phyloP scores from a whole-genome alignment of 2,888 invertebrate species.

The Oegoconia quadripuncta region DNA sequence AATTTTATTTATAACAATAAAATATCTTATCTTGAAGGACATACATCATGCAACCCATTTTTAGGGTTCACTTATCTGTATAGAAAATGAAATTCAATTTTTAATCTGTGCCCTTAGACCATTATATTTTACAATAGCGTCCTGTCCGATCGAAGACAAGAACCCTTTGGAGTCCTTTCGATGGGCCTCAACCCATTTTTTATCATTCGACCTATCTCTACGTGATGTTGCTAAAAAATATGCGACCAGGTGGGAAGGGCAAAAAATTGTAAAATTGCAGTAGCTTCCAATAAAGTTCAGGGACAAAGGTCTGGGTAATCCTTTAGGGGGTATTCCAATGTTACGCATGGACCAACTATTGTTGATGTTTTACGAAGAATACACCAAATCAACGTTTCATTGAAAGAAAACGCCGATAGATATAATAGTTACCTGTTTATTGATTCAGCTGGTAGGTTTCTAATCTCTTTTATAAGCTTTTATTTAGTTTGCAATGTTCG shows the following conservation, averaged over 20 bases:
- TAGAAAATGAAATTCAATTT: slow-evolving; percentile 49
- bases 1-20: slow-evolving; percentile 33
- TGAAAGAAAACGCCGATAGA: no score
- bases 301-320: slow-evolving; percentile 41
- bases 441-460: no score
- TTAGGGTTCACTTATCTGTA: slow-evolving; percentile 31
- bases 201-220: slow-evolving; percentile 57
- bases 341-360: neutral
- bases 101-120: slow-evolving; percentile 54
- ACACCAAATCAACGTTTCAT: slow-evolving; percentile 31
- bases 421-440: no score
- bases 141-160: slow-evolving; percentile 27
- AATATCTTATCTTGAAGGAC: slow-evolving; percentile 47
- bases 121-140: slow-evolving; percentile 25
- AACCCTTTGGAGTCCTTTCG: slow-evolving; percentile 24
- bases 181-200: slow-evolving; percentile 46
- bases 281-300: slow-evolving; percentile 27
- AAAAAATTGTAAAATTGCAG: slow-evolving; percentile 37
- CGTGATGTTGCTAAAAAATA: slow-evolving; percentile 58
- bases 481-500: no score
- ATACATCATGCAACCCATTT: slow-evolving; percentile 43
- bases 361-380: slow-evolving; percentile 8
- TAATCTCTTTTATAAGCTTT: no score
- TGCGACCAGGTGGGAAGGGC: slow-evolving; percentile 53
- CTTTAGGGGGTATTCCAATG: slow-evolving; percentile 34